Base-by-base conservation (phyloP, 2,797 vertebrate genomes). In the Crossoptilon crossoptilon region DNA sequence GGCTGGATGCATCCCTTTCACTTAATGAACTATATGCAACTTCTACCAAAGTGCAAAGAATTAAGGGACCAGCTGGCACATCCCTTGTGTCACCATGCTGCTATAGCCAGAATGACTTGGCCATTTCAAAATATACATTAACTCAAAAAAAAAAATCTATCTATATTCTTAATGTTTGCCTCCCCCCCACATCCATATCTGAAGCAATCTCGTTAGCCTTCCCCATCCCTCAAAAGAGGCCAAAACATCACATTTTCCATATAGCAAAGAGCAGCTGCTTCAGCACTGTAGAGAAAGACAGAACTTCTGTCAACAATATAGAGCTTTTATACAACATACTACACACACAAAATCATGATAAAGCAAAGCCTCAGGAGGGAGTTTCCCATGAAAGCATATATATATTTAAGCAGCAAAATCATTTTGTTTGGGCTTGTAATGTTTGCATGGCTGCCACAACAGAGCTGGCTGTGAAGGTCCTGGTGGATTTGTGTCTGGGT, bases 381-480 rank as follows among this genome's bases (percentile, higher is more conserved):
- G 31, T 49, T 44, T 9, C 43, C 43, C 0, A 0, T 51, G 82
- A 68, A 86, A 90, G n/a, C 27, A 21, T 24, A 24, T 0, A 8
- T 44, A 27, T n/a, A 53, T 59, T 78, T 23, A 79, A 85, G 75
- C 62, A 80, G 37, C 46, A 35, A 77, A 26, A 11, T 17, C 35
- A 4, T 16, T 69, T 71, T 37, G 21, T 67, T 14, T 21, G 44
- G 49, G 44, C 18, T 66, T 58, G 13, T 43, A 49, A 68, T 21
- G 35, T 24, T 60, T 24, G 2, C 10, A 8, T 0, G 21, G 59
- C 17, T 94, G 22, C 75, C 53, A 18, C 0, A n/a, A 11, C 48
- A 68, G 55, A 31, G 19, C 21, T 39, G 69, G 21, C 46, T 73
- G n/a, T 11, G 53, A 60, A 73, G 14, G 11, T 79, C 15, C 62